A percentile compares a stretch with the other conserved stretches of the same genome.
These are phyloP conservation scores for Candidula unifasciata DNA, from an alignment of 2,888 invertebrate genomes.

Conservation along the genomic window DNA sequence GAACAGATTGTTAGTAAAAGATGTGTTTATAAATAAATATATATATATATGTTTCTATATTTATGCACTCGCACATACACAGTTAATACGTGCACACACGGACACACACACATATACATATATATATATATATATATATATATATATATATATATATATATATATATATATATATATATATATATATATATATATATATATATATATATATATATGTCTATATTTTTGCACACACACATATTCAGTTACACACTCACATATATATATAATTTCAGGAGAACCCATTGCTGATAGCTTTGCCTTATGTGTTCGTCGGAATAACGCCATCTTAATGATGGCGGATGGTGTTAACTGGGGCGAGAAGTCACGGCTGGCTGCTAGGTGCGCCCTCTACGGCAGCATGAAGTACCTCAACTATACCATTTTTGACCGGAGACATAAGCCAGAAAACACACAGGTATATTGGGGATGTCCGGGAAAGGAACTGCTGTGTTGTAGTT, in stretches of 20 bases:
- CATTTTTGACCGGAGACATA: slow-evolving; percentile 71
- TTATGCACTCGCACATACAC: too few species aligned
- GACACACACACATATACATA: too few species aligned
- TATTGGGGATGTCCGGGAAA: not conserved
- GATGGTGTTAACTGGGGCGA: slow-evolving; percentile 96
- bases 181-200: too few species aligned
- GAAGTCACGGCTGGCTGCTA: slow-evolving; percentile 90
- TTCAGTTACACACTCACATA: not conserved
- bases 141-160: too few species aligned
- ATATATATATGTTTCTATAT: too few species aligned
- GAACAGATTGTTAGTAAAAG: too few species aligned
- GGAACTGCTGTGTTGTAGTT: not conserved
- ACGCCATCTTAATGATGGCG: slow-evolving; percentile 87
- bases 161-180: too few species aligned
- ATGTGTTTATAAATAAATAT: too few species aligned
- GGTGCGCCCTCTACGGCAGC: slow-evolving; percentile 90
- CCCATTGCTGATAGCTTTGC: slow-evolving; percentile 93
- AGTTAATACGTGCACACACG: too few species aligned
- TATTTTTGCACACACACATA: too few species aligned
- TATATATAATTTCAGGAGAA: slow-evolving; percentile 82
- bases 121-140: too few species aligned
- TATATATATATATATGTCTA: too few species aligned
- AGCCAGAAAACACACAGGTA: slow-evolving; percentile 78
- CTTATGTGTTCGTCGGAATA: slow-evolving; percentile 83
- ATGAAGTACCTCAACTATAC: slow-evolving; percentile 86